phyloP scores from a whole-genome alignment of 2,888 invertebrate species.

The Chymomyza procnemis region DNA sequence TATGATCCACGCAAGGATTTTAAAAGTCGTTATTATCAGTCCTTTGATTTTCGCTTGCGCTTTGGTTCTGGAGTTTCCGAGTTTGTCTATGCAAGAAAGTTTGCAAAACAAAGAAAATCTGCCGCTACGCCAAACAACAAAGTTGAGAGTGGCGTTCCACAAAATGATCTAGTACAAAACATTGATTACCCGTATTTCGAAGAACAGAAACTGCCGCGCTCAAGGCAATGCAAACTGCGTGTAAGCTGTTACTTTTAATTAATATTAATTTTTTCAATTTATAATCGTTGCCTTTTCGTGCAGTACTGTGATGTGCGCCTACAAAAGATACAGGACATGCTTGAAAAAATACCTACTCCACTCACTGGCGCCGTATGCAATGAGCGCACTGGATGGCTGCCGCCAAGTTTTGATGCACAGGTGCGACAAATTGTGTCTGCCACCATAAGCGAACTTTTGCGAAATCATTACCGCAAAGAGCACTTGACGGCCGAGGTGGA shows the following conservation, averaged over 20 bases:
- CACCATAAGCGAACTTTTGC: conserved; percentile 81
- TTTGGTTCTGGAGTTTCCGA: conserved; percentile 75
- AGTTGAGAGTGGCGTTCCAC: conserved; percentile 61
- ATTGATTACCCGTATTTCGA: conserved; percentile 80
- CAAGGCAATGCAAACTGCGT: conserved; percentile 93
- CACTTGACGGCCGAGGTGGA: conserved; percentile 71
- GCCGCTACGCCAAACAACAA: conserved; percentile 7
- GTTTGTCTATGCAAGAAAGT: conserved; percentile 68
- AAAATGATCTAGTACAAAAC: conserved; percentile 67
- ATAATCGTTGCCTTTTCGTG: conserved; percentile 54
- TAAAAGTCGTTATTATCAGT: conserved; percentile 89
- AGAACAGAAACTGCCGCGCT: conserved; percentile 87
- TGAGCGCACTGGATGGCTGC: conserved; percentile 88
- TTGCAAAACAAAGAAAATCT: conserved; percentile 55
- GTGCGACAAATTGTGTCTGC: conserved; percentile 87
- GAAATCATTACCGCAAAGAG: conserved; percentile 73
- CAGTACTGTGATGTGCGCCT: conserved; percentile 89
- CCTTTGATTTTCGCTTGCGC: conserved; percentile 87
- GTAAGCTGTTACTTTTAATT: conserved; percentile 76
- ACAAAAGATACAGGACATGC: conserved; percentile 88
- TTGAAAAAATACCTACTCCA: conserved; percentile 83
- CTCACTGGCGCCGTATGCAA: conserved; percentile 83
- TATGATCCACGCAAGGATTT: conserved; percentile 94
- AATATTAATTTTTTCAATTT: background rate
- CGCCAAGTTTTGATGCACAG: conserved; percentile 83